phyloP scores from a whole-genome alignment of 2,888 invertebrate species.

The Scaptomyza caliginosa region DNA sequence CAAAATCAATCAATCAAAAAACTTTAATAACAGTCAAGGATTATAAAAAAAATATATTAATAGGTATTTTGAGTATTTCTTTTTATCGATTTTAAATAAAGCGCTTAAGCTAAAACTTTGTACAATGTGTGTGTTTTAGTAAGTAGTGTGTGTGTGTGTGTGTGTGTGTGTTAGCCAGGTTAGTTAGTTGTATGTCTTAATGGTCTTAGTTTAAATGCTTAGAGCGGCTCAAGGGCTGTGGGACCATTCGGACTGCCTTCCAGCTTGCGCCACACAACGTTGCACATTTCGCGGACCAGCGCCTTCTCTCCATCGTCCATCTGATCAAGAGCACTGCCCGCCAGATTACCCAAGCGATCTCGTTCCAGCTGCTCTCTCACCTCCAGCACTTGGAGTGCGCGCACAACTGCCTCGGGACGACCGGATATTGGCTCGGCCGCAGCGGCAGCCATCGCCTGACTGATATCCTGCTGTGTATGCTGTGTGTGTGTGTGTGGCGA shows the following conservation, averaged over 20 bases:
- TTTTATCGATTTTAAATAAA: slow-evolving; percentile 50
- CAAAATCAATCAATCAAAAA: slow-evolving; percentile 31
- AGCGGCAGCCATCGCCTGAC: slow-evolving; percentile 62
- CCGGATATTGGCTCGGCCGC: slow-evolving; percentile 85
- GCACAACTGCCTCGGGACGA: slow-evolving; percentile 95
- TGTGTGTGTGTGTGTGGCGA: slow-evolving; percentile 40
- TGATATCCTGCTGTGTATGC: slow-evolving; percentile 51
- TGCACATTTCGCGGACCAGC: slow-evolving; percentile 97
- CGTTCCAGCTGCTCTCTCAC: slow-evolving; percentile 94
- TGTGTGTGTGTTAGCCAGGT: slow-evolving; percentile 52
- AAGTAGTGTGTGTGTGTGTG: slow-evolving; percentile 42
- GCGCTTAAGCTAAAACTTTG: slow-evolving; percentile 72
- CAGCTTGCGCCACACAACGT: slow-evolving; percentile 96
- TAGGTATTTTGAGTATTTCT: slow-evolving; percentile 63
- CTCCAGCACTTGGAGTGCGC: slow-evolving; percentile 96
- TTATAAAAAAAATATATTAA: slow-evolving; percentile 48
- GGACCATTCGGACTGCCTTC: slow-evolving; percentile 90
- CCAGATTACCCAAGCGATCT: slow-evolving; percentile 85
- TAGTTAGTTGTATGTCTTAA: slow-evolving; percentile 15
- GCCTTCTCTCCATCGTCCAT: slow-evolving; percentile 96
- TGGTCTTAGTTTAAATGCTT: slow-evolving; percentile 45
- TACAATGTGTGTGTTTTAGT: slow-evolving; percentile 72
- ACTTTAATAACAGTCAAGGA: slow-evolving; percentile 70
- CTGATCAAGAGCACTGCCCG: slow-evolving; percentile 85
- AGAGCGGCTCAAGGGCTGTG: slow-evolving; percentile 78